Evolutionary conservation across 2,113 vertebrate species (phyloP).

Genomic region (Tamias sibiricus): DNA sequence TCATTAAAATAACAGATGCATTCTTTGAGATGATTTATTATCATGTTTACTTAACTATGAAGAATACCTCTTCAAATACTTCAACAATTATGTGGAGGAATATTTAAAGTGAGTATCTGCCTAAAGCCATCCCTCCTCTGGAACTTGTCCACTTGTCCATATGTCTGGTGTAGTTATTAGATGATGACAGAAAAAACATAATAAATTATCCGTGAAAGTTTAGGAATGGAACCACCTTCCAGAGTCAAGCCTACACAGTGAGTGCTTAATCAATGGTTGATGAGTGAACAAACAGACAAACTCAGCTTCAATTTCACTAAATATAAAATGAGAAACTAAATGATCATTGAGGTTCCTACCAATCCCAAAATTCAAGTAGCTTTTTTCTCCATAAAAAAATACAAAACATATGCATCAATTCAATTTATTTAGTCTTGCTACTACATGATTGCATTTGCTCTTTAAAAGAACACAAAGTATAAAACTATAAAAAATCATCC

Average conservation of each 20-base stretch:
- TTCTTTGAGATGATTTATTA: neutral
- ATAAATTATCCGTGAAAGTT: neutral
- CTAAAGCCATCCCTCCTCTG: neutral
- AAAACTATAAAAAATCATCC: constrained; percentile 75
- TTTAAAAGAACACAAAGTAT: constrained; percentile 75
- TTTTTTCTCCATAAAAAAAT: constrained; percentile 38
- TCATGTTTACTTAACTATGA: neutral
- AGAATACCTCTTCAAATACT: neutral
- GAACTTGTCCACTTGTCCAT: neutral
- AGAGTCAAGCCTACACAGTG: neutral
- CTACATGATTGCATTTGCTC: constrained; percentile 64
- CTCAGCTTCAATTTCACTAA: neutral
- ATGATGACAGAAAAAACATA: neutral
- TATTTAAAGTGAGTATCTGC: neutral
- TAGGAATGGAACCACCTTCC: neutral
- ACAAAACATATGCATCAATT: constrained; percentile 45
- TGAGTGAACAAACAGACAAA: neutral
- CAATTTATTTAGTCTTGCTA: constrained; percentile 72
- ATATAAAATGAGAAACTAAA: constrained; percentile 16
- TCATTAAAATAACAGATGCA: neutral
- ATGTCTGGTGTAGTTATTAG: neutral
- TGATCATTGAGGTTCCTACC: neutral
- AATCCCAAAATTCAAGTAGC: constrained; percentile 13
- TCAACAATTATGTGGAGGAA: neutral
- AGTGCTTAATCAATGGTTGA: neutral